Base-by-base conservation (phyloP, 2,888 invertebrate genomes). In the Cryptus viduatorius region DNA sequence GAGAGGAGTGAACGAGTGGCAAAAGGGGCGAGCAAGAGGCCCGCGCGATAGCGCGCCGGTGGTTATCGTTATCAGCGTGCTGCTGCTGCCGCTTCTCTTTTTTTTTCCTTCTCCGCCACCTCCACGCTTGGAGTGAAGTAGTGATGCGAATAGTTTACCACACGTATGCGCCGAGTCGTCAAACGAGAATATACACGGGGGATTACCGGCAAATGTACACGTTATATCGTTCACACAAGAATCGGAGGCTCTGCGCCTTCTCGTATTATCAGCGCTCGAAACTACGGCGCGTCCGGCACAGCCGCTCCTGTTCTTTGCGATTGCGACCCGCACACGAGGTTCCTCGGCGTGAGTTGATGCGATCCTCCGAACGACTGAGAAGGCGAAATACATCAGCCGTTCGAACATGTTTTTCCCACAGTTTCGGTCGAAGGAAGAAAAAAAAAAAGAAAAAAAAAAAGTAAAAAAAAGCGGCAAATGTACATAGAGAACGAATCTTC, bases 51-150 rank as follows among this genome's bases (percentile, higher is more conserved):
- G 83, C 86, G 83, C 72, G 68, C 68, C 73, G 80, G 89, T 65
- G 79, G 89, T 91, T 91, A 91, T 92, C 92, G 90, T 90, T 92
- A 92, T 92, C 92, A 79, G 87, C 16, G 76, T 81, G 89, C 79
- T 79, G 69, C 69, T 79, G 76, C 79, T 65, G 59, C 61, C 59
- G 79, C 86, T 88, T 87, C 87, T 90, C 89, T 86, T 83, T 88
- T 89, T 86, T 84, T 77, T 48, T 37, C 46, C 48, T 46, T 68
- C 65, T 72, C 50, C 64, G 59, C 77, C 61, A 65, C 75, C 7
- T 31, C 69, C 64, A 64, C 68, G 61, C 69, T 73, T 79, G 24
- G 44, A 61, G 65, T 31, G 31, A 56, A 53, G 37, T 71, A 53
- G 12, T 42, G 53, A 37, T 67, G 37, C 53, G 56, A 79, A 79